Conservation (phyloP, 2,797 vertebrate species). For the Acanthiza pusilla region DNA sequence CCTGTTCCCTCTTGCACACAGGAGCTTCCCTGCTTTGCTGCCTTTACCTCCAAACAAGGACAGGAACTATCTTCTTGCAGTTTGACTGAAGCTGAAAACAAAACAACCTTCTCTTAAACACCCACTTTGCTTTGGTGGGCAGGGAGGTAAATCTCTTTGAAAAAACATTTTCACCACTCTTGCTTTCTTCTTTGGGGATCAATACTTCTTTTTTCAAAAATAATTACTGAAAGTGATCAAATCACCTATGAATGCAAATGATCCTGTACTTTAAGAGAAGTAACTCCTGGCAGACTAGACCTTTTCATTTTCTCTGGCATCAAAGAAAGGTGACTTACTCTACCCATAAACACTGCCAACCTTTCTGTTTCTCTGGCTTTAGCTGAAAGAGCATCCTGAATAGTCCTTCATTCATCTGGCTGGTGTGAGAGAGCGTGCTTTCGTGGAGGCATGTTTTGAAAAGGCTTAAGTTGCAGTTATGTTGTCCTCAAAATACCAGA, state of each 20-base stretch:
- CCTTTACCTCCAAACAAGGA: neutral
- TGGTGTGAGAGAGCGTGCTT: neutral
- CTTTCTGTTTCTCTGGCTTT: neutral
- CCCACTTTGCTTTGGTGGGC: neutral
- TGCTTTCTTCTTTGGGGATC: neutral
- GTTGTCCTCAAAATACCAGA: neutral
- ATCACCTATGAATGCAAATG: neutral
- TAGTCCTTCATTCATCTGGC: neutral
- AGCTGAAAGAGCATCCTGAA: neutral
- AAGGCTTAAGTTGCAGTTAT: constrained; percentile 35
- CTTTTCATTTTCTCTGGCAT: neutral
- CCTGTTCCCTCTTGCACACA: neutral
- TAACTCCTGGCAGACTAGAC: neutral
- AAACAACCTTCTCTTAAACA: neutral
- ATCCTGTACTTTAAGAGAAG: neutral
- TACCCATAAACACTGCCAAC: neutral
- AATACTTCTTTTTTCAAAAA: neutral
- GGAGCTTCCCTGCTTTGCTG: neutral
- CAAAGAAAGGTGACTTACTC: neutral
- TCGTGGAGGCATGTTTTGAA: constrained; percentile 36
- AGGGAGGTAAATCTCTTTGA: neutral
- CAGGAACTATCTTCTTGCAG: neutral
- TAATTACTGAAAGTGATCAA: neutral
- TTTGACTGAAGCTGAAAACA: neutral
- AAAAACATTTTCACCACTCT: neutral